Evolutionary conservation across 2,888 invertebrate species (phyloP), one percentile per base, ranked within the genome.

Genomic region (Drosophila putrida): DNA sequence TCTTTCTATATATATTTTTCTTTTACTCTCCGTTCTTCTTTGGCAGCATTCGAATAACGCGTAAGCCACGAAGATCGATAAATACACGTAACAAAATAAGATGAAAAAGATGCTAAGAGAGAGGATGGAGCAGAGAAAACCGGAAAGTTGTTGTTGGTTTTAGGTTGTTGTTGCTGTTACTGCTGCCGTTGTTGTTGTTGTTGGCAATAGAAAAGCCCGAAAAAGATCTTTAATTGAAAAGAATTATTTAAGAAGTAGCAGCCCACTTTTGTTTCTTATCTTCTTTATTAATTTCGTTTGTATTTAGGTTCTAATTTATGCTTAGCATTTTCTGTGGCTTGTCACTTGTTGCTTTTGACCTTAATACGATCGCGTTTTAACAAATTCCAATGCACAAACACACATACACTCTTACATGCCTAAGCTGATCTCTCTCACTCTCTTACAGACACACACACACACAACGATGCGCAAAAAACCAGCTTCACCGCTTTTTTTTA

Each of bases 311-410:
- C 59, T 68, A 71, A 75, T 82, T 88, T 88, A 88, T 77, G 70
- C 78, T 59, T 64, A 44, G 78, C 73, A 71, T 73, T 63, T 75
- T 75, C 20, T 78, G 49, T 60, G 10, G 62, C 59, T 82, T 79
- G 80, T 88, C 85, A 88, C 86, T 83, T 82, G 86, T 82, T 83
- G 88, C 72, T 63, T 68, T 55, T 85, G 86, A 82, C 86, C 83
- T 85, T 83, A 83, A 88, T 82, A 75, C 58, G 71, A 44, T 75
- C 63, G 71, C 60, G 60, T 75, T 79, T 79, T 67, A 78, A 75
- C 80, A 82, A 82, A 85, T 85, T 85, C 83, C 82, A 88, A 85
- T 82, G 71, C 86, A 82, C 70, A 65, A 65, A 44, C 54, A 68
- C 59, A 62, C 62, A 65, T 55, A 75, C 58, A 60, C 55, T 69